phyloP scores from a whole-genome alignment of 2,113 vertebrate genomes.

The Rallus limicola region DNA sequence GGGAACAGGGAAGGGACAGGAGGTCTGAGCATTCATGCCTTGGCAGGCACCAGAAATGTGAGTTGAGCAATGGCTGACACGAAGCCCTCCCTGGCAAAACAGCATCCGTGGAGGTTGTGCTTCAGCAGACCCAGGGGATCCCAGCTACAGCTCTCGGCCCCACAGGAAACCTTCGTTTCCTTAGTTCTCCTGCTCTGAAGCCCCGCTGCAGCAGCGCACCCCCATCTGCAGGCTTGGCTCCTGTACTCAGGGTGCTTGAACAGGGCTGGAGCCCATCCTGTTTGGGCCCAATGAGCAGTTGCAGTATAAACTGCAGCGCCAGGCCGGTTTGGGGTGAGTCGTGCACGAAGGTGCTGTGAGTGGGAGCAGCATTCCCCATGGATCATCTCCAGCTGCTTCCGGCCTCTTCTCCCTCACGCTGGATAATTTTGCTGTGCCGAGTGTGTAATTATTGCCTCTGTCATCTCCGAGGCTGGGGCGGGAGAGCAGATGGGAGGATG shows the following conservation, averaged over 20 bases:
- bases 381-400: constrained; percentile 49
- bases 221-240: neutral
- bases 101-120: neutral
- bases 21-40: rapidly evolving
- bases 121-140: neutral
- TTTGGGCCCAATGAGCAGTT: rapidly evolving
- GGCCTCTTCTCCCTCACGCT: neutral
- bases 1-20: neutral
- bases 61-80: neutral
- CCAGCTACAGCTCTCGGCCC: neutral
- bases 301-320: rapidly evolving
- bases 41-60: rapidly evolving
- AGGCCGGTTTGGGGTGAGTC: neutral
- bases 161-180: neutral
- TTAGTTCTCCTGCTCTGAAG: neutral
- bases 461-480: neutral
- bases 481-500: constrained; percentile 36
- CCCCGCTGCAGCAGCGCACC: neutral
- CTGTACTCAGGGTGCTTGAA: rapidly evolving
- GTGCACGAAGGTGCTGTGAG: neutral
- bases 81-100: neutral
- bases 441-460: constrained; percentile 45
- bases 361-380: neutral
- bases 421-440: constrained; percentile 17
- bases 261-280: neutral